Conservation (phyloP, 2,888 invertebrate species). For the Agriopis marginaria region DNA sequence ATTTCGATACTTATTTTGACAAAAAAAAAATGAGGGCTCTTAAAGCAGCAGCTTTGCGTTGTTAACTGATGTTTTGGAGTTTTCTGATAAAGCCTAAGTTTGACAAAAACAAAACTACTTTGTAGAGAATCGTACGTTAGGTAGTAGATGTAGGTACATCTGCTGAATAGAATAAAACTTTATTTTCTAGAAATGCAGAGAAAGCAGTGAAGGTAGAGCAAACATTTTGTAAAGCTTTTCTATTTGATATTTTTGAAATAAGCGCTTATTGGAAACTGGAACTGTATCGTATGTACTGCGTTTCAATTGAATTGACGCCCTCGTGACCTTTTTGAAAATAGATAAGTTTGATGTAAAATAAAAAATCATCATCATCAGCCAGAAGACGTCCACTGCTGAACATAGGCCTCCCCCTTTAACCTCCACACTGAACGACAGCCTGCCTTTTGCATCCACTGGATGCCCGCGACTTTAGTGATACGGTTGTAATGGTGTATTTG, state of each 20-base stretch:
- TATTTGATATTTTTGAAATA: constrained; percentile 22
- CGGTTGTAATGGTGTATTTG: too few relatives aligned
- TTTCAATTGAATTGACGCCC: constrained; percentile 10
- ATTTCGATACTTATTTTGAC: too few relatives aligned
- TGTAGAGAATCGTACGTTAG: background rate
- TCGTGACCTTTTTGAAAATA: background rate
- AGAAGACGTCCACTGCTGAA: too few relatives aligned
- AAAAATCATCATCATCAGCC: too few relatives aligned
- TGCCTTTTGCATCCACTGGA: too few relatives aligned
- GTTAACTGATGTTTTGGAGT: background rate
- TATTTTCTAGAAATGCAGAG: constrained; percentile 14
- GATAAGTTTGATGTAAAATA: background rate
- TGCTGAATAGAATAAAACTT: constrained; percentile 8
- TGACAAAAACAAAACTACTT: background rate
- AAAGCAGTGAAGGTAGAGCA: constrained; percentile 12
- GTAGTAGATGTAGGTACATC: background rate
- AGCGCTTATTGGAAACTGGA: constrained; percentile 24
- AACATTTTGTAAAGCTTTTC: constrained; percentile 7
- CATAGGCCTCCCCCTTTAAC: too few relatives aligned
- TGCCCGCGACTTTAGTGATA: too few relatives aligned
- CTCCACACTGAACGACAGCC: too few relatives aligned
- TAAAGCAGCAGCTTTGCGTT: background rate
- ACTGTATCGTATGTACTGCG: constrained; percentile 7
- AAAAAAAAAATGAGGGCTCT: too few relatives aligned
- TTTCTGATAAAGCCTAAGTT: background rate